These are phyloP conservation scores for Dendrolimus houi DNA, from an alignment of 2,888 invertebrate genomes.

Conservation along the genomic window DNA sequence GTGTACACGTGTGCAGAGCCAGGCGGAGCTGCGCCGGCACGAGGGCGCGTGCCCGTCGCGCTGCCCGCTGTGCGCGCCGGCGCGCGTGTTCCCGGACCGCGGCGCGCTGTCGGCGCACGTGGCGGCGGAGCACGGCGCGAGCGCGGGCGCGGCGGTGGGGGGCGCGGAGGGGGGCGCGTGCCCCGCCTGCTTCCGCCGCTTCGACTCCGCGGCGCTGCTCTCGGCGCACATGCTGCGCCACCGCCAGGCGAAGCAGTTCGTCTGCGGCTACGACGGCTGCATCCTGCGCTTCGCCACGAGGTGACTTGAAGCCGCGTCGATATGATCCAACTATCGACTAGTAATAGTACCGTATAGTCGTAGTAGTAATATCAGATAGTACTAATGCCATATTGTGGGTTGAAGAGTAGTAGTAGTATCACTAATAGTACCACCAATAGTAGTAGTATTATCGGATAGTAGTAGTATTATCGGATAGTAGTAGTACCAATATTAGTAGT, in stretches of 20 bases:
- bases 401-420: too few species aligned
- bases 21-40: conserved; percentile 29
- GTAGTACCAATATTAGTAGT: too few species aligned
- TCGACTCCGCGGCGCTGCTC: conserved; percentile 24
- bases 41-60: conserved; percentile 18
- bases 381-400: too few species aligned
- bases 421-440: too few species aligned
- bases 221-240: conserved; percentile 49
- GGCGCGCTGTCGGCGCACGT: conserved; percentile 25
- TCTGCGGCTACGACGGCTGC: conserved; percentile 61
- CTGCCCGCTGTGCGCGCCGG: conserved; percentile 16
- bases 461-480: too few species aligned
- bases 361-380: too few species aligned
- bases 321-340: too few species aligned
- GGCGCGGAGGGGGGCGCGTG: conserved; percentile 25
- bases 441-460: too few species aligned
- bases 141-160: conserved; percentile 3
- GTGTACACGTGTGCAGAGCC: conserved; percentile 14
- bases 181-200: conserved; percentile 33
- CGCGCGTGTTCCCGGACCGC: conserved; percentile 14
- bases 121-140: conserved; percentile 18
- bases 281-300: conserved; percentile 55
- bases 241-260: conserved; percentile 47
- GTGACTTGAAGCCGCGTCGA: conserved; percentile 8
- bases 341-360: too few species aligned